These are phyloP conservation scores for Microcebus griseorufus DNA, from an alignment of 2,113 vertebrate genomes.

Conservation along the genomic window DNA sequence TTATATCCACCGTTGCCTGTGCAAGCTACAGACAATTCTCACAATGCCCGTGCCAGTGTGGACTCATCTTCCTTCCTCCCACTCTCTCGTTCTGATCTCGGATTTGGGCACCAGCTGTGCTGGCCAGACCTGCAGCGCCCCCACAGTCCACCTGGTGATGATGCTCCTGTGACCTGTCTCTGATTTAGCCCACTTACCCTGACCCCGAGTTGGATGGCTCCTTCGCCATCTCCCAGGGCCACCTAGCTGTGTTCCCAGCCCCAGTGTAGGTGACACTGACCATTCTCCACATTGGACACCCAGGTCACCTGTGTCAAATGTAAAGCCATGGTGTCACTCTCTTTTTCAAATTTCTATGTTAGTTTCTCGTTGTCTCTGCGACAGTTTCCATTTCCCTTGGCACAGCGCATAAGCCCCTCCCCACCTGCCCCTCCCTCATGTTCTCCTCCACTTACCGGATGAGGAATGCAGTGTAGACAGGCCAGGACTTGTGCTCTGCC, in stretches of 20 bases:
- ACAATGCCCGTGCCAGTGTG: fast-evolving
- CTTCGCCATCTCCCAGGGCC: fast-evolving
- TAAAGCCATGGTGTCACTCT: neutral
- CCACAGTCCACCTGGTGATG: too few species aligned
- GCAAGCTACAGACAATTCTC: fast-evolving
- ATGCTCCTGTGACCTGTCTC: fast-evolving
- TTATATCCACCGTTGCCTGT: fast-evolving
- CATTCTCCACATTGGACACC: neutral
- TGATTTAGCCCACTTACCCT: fast-evolving
- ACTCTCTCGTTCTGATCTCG: fast-evolving
- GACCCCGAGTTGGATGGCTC: fast-evolving
- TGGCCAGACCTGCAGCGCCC: too few species aligned
- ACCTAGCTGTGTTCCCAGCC: fast-evolving
- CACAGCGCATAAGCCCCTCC: too few species aligned
- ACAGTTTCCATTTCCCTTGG: neutral
- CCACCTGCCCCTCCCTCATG: neutral
- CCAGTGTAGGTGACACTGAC: fast-evolving
- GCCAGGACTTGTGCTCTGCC: too few species aligned
- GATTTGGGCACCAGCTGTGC: fast-evolving
- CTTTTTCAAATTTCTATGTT: neutral
- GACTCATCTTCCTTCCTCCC: fast-evolving
- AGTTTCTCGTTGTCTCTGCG: too few species aligned
- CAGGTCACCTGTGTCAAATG: neutral
- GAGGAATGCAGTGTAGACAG: too few species aligned
- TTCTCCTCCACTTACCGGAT: too few species aligned